A percentile compares a stretch with the other conserved stretches of the same genome.
These are phyloP conservation scores for Mellilla xanthometata DNA, from an alignment of 2,888 invertebrate species.

Conservation along the genomic window DNA sequence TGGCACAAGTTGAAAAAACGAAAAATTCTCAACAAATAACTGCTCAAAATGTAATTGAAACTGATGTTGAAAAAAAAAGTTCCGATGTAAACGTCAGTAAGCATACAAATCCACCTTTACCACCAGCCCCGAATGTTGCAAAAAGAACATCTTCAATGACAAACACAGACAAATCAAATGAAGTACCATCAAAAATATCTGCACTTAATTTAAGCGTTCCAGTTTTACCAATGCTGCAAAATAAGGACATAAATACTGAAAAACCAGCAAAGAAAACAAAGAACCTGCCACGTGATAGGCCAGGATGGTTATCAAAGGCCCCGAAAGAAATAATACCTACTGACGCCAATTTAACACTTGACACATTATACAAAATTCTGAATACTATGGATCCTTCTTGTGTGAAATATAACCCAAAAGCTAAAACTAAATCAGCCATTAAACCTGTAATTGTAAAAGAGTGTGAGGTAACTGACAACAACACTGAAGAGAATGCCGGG, in stretches of 20 bases:
- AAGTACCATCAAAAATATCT: not conserved
- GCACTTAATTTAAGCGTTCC: not conserved
- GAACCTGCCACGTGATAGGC: not conserved
- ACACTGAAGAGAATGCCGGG: too few relatives aligned
- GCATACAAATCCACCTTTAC: too few relatives aligned
- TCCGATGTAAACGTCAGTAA: too few relatives aligned
- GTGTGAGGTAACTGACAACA: too few relatives aligned
- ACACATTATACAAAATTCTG: conserved; percentile 65
- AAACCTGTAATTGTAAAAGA: too few relatives aligned
- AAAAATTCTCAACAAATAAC: not conserved
- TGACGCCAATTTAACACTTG: conserved; percentile 45
- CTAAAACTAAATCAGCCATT: not conserved
- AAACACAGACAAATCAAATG: not conserved
- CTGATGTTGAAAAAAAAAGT: not conserved
- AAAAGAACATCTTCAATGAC: not conserved
- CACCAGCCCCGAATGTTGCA: too few relatives aligned
- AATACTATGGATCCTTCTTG: conserved; percentile 19
- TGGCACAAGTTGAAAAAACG: conserved; percentile 24
- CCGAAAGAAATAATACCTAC: not conserved
- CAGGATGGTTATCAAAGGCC: conserved; percentile 7
- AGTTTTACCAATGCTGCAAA: not conserved
- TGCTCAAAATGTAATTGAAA: not conserved
- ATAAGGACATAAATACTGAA: conserved; percentile 1
- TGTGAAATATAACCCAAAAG: not conserved
- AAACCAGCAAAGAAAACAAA: conserved; percentile 6